A percentile compares a stretch with the other conserved stretches of the same genome.
Conservation (phyloP, 2,797 vertebrate species). For the Chiroxiphia lanceolata region DNA sequence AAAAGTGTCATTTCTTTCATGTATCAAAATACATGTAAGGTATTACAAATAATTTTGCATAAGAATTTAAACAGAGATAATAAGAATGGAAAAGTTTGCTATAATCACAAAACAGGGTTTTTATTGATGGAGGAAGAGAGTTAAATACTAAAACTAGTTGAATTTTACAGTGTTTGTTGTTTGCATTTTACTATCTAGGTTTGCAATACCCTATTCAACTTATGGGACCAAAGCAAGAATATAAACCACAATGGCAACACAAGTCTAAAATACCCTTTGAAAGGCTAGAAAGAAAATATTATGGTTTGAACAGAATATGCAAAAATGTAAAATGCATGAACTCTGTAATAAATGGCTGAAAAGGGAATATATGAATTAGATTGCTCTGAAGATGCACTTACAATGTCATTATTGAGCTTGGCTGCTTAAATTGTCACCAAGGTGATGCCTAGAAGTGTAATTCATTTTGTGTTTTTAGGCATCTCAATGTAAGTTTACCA, state of each 20-base stretch:
- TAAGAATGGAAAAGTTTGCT: not conserved
- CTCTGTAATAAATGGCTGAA: not conserved
- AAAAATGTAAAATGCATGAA: slow-evolving; percentile 38
- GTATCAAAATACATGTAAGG: not conserved
- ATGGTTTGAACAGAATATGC: not conserved
- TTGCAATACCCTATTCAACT: not conserved
- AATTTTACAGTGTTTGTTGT: not conserved
- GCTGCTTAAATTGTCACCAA: slow-evolving; percentile 25
- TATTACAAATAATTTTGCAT: not conserved
- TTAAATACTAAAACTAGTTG: not conserved
- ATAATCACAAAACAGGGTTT: fast-evolving
- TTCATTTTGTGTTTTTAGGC: slow-evolving; percentile 28
- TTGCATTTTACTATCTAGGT: not conserved
- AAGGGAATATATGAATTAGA: slow-evolving; percentile 33
- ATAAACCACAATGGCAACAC: not conserved
- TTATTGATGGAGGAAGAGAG: not conserved
- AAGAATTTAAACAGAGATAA: not conserved
- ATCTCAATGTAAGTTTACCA: slow-evolving; percentile 1
- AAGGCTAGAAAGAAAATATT: slow-evolving; percentile 42
- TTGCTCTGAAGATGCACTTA: slow-evolving; percentile 38
- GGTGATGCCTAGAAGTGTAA: slow-evolving; percentile 28
- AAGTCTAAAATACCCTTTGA: not conserved
- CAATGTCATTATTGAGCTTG: slow-evolving; percentile 5
- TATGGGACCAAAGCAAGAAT: not conserved
- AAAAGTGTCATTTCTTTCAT: not conserved